Evolutionary conservation across 2,888 invertebrate species (phyloP).

Genomic region (Phrixothrix hirtus): DNA sequence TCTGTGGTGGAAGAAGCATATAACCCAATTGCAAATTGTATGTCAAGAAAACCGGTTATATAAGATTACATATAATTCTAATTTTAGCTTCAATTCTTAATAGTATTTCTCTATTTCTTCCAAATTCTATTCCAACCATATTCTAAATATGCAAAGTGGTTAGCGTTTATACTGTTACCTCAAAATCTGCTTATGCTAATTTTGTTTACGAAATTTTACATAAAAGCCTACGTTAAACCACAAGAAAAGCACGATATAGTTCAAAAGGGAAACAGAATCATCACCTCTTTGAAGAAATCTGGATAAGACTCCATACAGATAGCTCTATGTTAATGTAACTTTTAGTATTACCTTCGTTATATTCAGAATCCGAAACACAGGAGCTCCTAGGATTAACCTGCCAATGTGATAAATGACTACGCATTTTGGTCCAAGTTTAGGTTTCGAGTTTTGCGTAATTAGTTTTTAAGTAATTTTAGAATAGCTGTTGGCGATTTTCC

Average conservation of each 20-base stretch:
- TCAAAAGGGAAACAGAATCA: not conserved
- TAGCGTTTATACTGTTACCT: slow-evolving; percentile 61
- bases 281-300: not conserved
- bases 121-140: slow-evolving; percentile 57
- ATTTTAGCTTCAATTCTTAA: slow-evolving; percentile 65
- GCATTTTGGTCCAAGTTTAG: too few species aligned
- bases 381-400: too few species aligned
- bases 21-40: slow-evolving; percentile 82
- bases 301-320: too few species aligned
- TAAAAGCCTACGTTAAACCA: slow-evolving; percentile 59
- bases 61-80: slow-evolving; percentile 13
- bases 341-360: too few species aligned
- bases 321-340: too few species aligned
- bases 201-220: slow-evolving; percentile 70
- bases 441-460: too few species aligned
- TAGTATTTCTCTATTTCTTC: slow-evolving; percentile 61
- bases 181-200: slow-evolving; percentile 70
- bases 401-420: too few species aligned
- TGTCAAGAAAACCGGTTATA: too few species aligned
- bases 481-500: too few species aligned
- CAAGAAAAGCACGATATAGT: not conserved
- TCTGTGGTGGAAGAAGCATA: slow-evolving; percentile 82
- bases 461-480: too few species aligned
- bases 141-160: slow-evolving; percentile 65
- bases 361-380: too few species aligned